These are phyloP conservation scores for Euborellia annulipes DNA, from an alignment of 1,140 invertebrate genomes.

Conservation along the genomic window DNA sequence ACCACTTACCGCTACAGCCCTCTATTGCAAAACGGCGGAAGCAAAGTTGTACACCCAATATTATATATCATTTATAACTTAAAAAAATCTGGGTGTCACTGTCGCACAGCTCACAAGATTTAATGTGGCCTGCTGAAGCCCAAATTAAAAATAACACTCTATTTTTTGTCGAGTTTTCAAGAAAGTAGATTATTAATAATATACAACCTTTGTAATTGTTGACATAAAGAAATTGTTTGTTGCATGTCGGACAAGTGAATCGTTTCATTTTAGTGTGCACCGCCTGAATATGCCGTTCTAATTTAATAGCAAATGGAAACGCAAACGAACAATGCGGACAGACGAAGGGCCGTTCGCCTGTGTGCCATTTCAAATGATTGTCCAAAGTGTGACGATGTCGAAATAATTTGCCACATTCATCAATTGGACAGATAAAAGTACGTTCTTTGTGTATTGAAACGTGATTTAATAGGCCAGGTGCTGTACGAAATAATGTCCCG, in stretches of 20 bases:
- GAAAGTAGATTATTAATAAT: too few relatives aligned
- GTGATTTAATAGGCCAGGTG: constrained; percentile 6
- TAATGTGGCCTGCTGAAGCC: too few relatives aligned
- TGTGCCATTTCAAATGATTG: constrained; percentile 28
- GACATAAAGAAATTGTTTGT: constrained; percentile 29
- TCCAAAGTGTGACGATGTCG: constrained; percentile 29
- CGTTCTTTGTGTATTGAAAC: constrained; percentile 3
- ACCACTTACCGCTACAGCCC: too few relatives aligned
- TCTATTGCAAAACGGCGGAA: too few relatives aligned
- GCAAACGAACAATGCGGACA: not conserved
- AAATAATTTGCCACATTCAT: constrained; percentile 23
- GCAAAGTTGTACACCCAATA: too few relatives aligned
- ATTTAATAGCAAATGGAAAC: constrained; percentile 3
- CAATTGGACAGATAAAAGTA: constrained; percentile 20
- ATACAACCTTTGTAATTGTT: constrained; percentile 13
- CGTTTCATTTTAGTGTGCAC: constrained; percentile 2
- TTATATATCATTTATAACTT: too few relatives aligned
- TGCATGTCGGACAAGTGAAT: constrained; percentile 15
- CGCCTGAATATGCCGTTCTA: constrained; percentile 5
- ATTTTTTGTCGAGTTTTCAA: too few relatives aligned
- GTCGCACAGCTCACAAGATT: too few relatives aligned
- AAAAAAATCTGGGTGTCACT: too few relatives aligned
- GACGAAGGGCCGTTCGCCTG: constrained; percentile 7
- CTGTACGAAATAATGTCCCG: constrained; percentile 8
- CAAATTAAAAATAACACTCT: too few relatives aligned